A percentile compares a stretch with the other conserved stretches of the same genome.
These are phyloP conservation scores for Tricholauxania praeusta DNA, from an alignment of 2,888 invertebrate genomes.

Conservation along the genomic window DNA sequence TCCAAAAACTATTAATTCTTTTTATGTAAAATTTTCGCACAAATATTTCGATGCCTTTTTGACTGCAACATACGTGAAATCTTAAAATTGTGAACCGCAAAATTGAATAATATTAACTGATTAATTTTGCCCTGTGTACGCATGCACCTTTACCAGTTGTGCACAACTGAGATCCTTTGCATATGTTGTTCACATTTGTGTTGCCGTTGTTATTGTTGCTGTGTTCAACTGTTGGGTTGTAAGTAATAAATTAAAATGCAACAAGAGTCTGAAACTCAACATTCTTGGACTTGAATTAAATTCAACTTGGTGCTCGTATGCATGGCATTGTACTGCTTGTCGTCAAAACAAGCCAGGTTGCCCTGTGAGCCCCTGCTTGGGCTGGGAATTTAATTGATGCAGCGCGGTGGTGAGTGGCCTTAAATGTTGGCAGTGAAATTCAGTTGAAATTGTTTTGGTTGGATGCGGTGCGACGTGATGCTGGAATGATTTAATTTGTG, in stretches of 20 bases:
- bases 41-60: too few relatives aligned
- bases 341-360: background rate
- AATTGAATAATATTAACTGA: too few relatives aligned
- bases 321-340: background rate
- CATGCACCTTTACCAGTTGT: background rate
- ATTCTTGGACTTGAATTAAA: background rate
- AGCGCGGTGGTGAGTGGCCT: background rate
- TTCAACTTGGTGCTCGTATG: background rate
- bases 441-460: slow-evolving; percentile 14
- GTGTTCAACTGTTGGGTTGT: slow-evolving; percentile 5
- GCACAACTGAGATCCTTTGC: slow-evolving; percentile 6
- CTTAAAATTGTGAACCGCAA: too few relatives aligned
- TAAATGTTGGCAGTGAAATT: background rate
- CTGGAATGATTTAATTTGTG: slow-evolving; percentile 34
- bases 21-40: too few relatives aligned
- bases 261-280: slow-evolving; percentile 43
- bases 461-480: slow-evolving; percentile 24
- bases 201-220: background rate
- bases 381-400: slow-evolving; percentile 7
- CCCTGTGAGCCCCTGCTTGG: background rate
- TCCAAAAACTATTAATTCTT: too few relatives aligned
- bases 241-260: slow-evolving; percentile 51
- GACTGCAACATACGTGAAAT: too few relatives aligned
- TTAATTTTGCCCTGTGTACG: slow-evolving; percentile 12
- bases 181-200: slow-evolving; percentile 16